Evolutionary conservation across 2,113 vertebrate species (phyloP).

Genomic region (Rattus rattus): DNA sequence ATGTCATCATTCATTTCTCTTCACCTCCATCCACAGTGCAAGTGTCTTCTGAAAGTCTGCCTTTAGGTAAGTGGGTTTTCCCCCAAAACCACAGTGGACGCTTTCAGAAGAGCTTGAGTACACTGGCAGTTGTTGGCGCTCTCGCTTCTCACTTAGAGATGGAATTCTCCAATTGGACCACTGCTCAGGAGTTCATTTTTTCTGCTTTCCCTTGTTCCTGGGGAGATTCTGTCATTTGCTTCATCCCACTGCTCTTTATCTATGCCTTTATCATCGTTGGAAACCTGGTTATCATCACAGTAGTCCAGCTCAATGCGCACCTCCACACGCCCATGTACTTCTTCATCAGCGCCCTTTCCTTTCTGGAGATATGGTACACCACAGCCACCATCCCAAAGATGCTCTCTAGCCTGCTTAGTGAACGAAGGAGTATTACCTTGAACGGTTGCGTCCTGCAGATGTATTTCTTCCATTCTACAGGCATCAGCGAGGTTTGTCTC

Average conservation of each 20-base stretch:
- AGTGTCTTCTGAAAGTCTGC: background rate
- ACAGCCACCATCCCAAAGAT: constrained; percentile 70
- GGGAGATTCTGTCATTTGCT: constrained; percentile 65
- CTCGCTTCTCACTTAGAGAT: constrained; percentile 12
- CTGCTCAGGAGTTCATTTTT: constrained; percentile 62
- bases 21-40: background rate
- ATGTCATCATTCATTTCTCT: background rate
- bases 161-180: constrained; percentile 48
- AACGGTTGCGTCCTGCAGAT: constrained; percentile 64
- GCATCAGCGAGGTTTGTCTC: constrained; percentile 68
- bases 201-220: constrained; percentile 65
- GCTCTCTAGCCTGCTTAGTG: constrained; percentile 53
- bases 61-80: background rate
- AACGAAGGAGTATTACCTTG: constrained; percentile 66
- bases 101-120: background rate
- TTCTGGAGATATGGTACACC: constrained; percentile 78
- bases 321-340: constrained; percentile 77
- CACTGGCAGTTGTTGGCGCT: background rate
- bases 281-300: constrained; percentile 67
- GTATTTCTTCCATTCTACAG: constrained; percentile 74
- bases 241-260: constrained; percentile 63
- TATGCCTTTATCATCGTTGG: constrained; percentile 69
- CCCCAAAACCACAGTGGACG: background rate
- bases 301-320: constrained; percentile 58
- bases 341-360: constrained; percentile 70